phyloP scores from a whole-genome alignment of 1,140 invertebrate genomes.

The Drosophila leontia region DNA sequence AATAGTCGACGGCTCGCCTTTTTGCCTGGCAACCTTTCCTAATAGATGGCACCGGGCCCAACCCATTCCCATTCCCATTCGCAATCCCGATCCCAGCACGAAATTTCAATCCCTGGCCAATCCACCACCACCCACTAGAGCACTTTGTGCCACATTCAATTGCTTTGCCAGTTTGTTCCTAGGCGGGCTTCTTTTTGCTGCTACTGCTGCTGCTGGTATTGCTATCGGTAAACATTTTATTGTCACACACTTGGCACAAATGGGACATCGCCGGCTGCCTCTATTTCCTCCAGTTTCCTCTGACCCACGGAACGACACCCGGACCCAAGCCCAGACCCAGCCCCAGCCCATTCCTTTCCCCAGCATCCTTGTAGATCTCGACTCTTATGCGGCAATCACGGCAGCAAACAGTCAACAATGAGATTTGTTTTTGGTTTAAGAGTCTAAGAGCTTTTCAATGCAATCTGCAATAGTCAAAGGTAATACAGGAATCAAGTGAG shows the following conservation, averaged over 20 bases:
- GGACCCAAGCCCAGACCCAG: background rate
- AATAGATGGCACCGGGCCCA: constrained; percentile 67
- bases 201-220: constrained; percentile 43
- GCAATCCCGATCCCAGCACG: constrained; percentile 13
- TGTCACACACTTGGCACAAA: constrained; percentile 82
- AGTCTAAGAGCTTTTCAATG: constrained; percentile 53
- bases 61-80: constrained; percentile 3
- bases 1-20: constrained; percentile 74
- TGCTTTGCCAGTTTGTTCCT: constrained; percentile 59
- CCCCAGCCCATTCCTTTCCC: constrained; percentile 2
- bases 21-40: constrained; percentile 78
- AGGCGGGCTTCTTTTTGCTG: constrained; percentile 13
- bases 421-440: constrained; percentile 69
- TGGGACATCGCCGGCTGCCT: constrained; percentile 59
- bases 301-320: constrained; percentile 10
- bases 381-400: constrained; percentile 72
- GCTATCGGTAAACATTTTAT: constrained; percentile 83
- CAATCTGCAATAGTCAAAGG: constrained; percentile 47
- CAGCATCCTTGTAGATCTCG: constrained; percentile 59
- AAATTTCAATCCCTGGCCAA: constrained; percentile 25
- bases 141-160: constrained; percentile 81
- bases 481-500: constrained; percentile 40
- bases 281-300: constrained; percentile 21
- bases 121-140: constrained; percentile 50
- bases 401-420: constrained; percentile 76